Evolutionary conservation across 2,113 vertebrate genomes (phyloP).

Genomic region (Martes martes): DNA sequence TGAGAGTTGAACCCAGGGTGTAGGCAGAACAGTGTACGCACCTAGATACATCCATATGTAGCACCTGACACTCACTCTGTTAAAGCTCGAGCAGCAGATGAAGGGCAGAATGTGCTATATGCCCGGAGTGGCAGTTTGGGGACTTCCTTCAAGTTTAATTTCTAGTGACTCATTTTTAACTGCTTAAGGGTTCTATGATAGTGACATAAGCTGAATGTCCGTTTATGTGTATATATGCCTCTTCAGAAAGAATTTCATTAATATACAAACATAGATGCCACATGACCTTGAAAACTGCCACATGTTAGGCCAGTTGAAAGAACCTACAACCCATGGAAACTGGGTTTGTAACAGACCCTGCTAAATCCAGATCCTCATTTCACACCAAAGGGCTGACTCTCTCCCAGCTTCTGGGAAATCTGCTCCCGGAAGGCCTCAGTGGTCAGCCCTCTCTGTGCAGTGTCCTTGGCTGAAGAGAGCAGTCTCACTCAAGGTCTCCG

Average conservation of each 20-base stretch:
- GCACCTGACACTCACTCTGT: too few relatives aligned
- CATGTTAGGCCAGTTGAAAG: neutral
- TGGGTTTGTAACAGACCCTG: neutral
- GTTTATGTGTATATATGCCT: neutral
- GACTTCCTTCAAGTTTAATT: neutral
- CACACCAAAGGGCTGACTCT: neutral
- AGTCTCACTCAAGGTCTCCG: neutral
- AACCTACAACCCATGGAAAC: neutral
- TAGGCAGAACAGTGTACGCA: neutral
- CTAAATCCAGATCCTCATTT: neutral
- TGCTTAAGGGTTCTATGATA: neutral
- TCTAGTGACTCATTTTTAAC: neutral
- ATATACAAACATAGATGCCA: neutral
- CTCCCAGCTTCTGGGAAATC: neutral
- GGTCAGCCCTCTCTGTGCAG: neutral
- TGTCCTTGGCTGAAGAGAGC: neutral
- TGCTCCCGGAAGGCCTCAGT: neutral
- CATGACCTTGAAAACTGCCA: neutral
- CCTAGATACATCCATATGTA: accelerated
- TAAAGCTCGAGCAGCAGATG: neutral
- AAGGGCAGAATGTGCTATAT: neutral
- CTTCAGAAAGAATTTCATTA: neutral
- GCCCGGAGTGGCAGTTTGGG: neutral
- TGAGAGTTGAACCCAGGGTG: neutral
- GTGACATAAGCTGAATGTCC: neutral